These are phyloP conservation scores for Scleropages formosus DNA, from an alignment of 2,797 vertebrate genomes.

Conservation along the genomic window DNA sequence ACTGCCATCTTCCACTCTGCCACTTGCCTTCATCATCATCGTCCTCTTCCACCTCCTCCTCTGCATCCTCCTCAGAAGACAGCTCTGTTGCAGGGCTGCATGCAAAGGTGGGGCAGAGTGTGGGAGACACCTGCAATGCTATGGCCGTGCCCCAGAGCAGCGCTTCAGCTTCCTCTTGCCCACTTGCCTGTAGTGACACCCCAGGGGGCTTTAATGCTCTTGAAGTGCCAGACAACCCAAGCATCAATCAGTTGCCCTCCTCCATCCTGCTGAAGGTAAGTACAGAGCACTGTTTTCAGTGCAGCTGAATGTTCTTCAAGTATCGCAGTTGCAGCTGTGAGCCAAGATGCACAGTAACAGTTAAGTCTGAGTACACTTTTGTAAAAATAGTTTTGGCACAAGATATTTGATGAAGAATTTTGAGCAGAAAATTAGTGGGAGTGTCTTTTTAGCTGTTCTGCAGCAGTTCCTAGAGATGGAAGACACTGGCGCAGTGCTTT, in stretches of 20 bases:
- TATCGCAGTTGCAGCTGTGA: too few species aligned
- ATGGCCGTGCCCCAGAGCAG: constrained; percentile 37
- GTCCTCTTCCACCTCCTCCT: constrained; percentile 56
- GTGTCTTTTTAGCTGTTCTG: too few species aligned
- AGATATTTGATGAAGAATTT: too few species aligned
- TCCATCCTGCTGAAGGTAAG: constrained; percentile 95
- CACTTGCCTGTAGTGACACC: constrained; percentile 64
- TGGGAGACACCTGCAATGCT: constrained; percentile 43
- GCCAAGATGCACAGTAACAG: too few species aligned
- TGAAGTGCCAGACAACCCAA: constrained; percentile 71
- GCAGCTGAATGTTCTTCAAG: not conserved
- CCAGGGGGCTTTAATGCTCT: constrained; percentile 62
- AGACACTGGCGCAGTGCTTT: too few species aligned
- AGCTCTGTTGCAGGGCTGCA: constrained; percentile 59
- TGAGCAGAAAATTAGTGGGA: too few species aligned
- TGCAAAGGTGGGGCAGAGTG: constrained; percentile 58
- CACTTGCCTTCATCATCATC: constrained; percentile 66
- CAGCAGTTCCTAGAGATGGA: too few species aligned
- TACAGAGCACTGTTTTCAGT: not conserved
- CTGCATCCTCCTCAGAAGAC: constrained; percentile 54
- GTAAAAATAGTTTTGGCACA: too few species aligned
- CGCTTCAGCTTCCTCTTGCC: constrained; percentile 58
- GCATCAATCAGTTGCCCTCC: constrained; percentile 93
- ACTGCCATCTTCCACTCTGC: constrained; percentile 67
- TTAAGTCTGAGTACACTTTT: too few species aligned